Evolutionary conservation across 1,140 invertebrate species (phyloP).

Genomic region (Neotoxoptera formosana): DNA sequence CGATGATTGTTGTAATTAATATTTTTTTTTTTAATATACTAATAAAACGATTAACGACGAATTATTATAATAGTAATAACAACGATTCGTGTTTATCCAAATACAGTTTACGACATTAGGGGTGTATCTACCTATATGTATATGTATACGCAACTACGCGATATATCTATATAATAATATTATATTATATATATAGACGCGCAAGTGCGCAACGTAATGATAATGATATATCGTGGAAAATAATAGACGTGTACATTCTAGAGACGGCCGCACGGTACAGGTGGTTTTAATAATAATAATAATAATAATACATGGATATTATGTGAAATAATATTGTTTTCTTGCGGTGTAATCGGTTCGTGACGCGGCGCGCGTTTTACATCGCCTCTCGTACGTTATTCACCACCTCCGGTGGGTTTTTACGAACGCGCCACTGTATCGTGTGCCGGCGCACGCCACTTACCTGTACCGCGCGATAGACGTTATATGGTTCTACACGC

Average conservation of each 20-base stretch:
- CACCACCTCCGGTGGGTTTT: neutral
- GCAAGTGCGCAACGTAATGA: neutral
- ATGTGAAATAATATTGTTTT: neutral
- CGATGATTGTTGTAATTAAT: neutral
- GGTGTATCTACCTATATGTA: neutral
- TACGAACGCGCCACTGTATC: neutral
- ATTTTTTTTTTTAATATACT: neutral
- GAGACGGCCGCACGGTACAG: neutral
- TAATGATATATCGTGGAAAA: neutral
- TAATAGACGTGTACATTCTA: neutral
- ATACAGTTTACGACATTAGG: neutral
- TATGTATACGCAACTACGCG: no score
- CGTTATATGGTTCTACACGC: neutral
- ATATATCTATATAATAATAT: no score
- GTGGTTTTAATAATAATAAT: neutral
- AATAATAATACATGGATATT: neutral
- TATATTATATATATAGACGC: neutral
- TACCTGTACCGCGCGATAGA: neutral
- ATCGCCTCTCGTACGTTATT: neutral
- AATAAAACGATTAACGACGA: neutral
- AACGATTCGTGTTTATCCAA: neutral
- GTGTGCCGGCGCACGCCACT: neutral
- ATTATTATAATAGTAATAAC: neutral
- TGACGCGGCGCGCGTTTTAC: neutral
- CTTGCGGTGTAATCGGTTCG: neutral